A percentile compares a stretch with the other conserved stretches of the same genome.
Evolutionary conservation across 1,140 invertebrate genomes (phyloP).

Genomic region (Holcopasites calliopsidis): DNA sequence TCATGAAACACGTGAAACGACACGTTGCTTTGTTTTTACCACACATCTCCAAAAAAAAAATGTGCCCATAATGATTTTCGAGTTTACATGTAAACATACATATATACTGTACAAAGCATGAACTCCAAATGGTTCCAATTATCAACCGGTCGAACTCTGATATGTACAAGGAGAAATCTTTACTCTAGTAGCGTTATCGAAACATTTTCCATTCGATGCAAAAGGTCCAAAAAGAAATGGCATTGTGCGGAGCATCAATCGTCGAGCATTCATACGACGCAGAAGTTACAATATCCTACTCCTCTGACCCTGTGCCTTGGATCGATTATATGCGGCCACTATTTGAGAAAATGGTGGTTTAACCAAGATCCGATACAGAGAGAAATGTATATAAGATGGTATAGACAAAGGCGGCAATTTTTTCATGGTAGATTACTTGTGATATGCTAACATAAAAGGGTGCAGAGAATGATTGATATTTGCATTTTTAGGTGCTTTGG

Average conservation of each 20-base stretch:
- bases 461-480: constrained; percentile 3
- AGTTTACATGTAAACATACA: too few species aligned
- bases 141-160: background rate
- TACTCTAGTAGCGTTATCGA: background rate
- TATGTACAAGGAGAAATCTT: background rate
- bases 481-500: constrained; percentile 60
- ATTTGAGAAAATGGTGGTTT: constrained; percentile 79
- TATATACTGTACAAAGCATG: background rate
- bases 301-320: constrained; percentile 66
- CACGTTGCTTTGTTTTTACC: too few species aligned
- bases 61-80: background rate
- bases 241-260: constrained; percentile 42
- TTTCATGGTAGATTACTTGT: constrained; percentile 58
- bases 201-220: background rate
- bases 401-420: constrained; percentile 45
- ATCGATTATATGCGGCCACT: constrained; percentile 72
- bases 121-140: background rate
- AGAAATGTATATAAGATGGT: constrained; percentile 66
- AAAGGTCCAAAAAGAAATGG: background rate
- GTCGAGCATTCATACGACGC: constrained; percentile 69
- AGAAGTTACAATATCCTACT: constrained; percentile 55
- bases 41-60: background rate
- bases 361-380: constrained; percentile 70
- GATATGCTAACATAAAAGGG: background rate
- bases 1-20: too few species aligned